phyloP scores from a whole-genome alignment of 2,888 invertebrate genomes.

The Labia minor region DNA sequence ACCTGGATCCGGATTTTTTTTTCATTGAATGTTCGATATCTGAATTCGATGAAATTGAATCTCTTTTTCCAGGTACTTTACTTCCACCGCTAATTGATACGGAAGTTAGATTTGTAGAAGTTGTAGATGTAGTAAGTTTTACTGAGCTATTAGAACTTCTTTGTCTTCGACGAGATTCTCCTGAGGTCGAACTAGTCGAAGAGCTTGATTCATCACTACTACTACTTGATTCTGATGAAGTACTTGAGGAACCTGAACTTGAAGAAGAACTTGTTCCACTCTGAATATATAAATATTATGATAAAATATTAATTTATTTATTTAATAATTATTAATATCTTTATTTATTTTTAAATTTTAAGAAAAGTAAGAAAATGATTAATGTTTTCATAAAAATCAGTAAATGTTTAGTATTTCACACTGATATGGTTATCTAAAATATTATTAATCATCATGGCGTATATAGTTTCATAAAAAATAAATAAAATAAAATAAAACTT shows the following conservation, averaged over 20 bases:
- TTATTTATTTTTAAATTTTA: no score
- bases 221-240: constrained; percentile 44
- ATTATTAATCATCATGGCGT: no score
- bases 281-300: constrained; percentile 15
- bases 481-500: no score
- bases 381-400: neutral
- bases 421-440: no score
- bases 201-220: constrained; percentile 55
- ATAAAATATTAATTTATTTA: neutral
- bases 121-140: neutral
- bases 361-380: neutral
- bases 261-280: constrained; percentile 58
- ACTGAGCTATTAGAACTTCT: constrained; percentile 17
- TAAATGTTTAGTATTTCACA: no score
- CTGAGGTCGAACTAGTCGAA: constrained; percentile 45
- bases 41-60: constrained; percentile 25
- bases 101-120: neutral
- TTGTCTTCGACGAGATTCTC: constrained; percentile 34
- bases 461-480: no score
- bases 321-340: no score
- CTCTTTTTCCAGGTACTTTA: constrained; percentile 21
- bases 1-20: constrained; percentile 22
- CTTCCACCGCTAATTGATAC: constrained; percentile 14
- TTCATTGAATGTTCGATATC: constrained; percentile 22
- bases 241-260: constrained; percentile 50